Conservation (phyloP, 2,888 invertebrate genomes). For the Netelia virgata region DNA sequence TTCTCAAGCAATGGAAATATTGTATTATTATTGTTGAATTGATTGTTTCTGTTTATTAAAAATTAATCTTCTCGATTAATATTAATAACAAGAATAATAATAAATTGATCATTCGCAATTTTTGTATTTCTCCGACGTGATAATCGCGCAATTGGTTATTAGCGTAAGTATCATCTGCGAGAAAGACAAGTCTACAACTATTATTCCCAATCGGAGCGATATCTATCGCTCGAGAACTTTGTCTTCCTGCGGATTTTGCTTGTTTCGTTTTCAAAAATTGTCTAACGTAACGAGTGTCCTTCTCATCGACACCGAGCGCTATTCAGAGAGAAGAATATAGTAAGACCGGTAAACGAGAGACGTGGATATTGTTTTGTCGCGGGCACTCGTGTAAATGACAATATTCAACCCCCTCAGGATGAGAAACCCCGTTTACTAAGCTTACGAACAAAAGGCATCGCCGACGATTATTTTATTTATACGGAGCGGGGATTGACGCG, state of each 20-base stretch:
- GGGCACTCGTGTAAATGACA: slow-evolving; percentile 43
- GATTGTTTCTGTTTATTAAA: too few species aligned
- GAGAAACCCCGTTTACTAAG: slow-evolving; percentile 63
- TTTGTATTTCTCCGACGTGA: too few species aligned
- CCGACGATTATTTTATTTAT: slow-evolving; percentile 80
- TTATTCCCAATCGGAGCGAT: too few species aligned
- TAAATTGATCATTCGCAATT: too few species aligned
- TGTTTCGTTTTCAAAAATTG: slow-evolving; percentile 5
- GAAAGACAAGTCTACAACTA: too few species aligned
- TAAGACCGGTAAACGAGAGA: neutral
- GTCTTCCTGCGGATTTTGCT: neutral
- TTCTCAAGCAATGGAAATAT: neutral
- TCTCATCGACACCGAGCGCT: slow-evolving; percentile 26
- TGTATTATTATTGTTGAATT: too few species aligned
- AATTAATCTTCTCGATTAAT: too few species aligned
- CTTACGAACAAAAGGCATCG: slow-evolving; percentile 73
- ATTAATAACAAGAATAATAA: too few species aligned
- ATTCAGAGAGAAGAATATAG: slow-evolving; percentile 24
- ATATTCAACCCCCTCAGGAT: slow-evolving; percentile 37
- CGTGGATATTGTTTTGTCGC: slow-evolving; percentile 9
- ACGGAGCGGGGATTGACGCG: slow-evolving; percentile 28
- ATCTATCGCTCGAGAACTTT: neutral
- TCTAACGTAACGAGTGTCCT: slow-evolving; percentile 32
- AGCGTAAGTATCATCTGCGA: too few species aligned
- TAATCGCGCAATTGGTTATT: too few species aligned